Conservation (phyloP, 2,797 vertebrate genomes). For the Girardinus metallicus region DNA sequence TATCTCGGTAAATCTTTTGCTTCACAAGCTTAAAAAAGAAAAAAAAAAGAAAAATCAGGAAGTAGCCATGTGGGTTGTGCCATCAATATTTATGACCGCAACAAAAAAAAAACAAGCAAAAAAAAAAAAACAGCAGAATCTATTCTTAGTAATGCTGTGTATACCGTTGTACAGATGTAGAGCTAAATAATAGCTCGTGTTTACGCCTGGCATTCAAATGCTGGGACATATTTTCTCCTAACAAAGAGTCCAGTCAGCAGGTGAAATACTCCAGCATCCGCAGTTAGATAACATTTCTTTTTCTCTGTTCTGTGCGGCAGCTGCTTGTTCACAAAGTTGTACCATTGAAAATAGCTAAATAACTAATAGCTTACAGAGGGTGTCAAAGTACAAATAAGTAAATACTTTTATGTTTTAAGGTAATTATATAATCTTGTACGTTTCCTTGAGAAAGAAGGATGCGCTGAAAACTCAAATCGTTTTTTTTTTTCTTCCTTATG, state of each 20-base stretch:
- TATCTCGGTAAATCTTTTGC: slow-evolving; percentile 41
- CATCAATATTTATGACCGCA: slow-evolving; percentile 66
- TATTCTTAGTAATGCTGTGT: slow-evolving; percentile 46
- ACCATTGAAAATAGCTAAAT: neutral
- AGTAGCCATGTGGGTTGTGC: slow-evolving; percentile 21
- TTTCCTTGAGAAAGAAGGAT: neutral
- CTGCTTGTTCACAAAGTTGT: too few species aligned
- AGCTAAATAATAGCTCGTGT: slow-evolving; percentile 13
- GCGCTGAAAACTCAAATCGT: neutral
- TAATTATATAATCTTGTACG: neutral
- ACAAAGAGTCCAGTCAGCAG: neutral
- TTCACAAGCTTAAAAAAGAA: slow-evolving; percentile 24
- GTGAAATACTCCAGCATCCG: neutral
- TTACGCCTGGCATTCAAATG: slow-evolving; percentile 21
- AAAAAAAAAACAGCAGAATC: slow-evolving; percentile 16
- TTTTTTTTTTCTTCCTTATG: neutral
- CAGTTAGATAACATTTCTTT: neutral
- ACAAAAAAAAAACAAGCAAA: slow-evolving; percentile 3
- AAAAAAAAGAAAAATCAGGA: slow-evolving; percentile 16
- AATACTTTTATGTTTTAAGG: neutral
- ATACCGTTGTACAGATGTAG: slow-evolving; percentile 26
- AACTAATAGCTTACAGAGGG: neutral
- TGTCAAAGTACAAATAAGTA: neutral
- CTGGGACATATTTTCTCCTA: slow-evolving; percentile 7
- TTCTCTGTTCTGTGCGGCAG: neutral